Percentiles rank a stretch among this genome's conserved stretches.
These are phyloP conservation scores for Drosophila sechellia DNA, from an alignment of 1,140 invertebrate species.

Conservation along the genomic window DNA sequence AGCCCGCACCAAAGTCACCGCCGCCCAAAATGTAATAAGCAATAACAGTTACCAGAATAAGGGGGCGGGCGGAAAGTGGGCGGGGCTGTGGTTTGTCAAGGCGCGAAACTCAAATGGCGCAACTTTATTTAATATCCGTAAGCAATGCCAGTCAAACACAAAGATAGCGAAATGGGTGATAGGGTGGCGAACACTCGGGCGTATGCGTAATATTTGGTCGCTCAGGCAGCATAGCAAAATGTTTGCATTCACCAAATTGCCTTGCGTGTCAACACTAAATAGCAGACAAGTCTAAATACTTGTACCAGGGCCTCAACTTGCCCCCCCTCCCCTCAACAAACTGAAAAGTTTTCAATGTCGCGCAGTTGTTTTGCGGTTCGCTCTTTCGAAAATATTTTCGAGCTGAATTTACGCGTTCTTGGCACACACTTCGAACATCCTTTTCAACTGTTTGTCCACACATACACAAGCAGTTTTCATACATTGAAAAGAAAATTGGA, in stretches of 20 bases:
- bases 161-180: constrained; percentile 22
- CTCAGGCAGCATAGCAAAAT: constrained; percentile 56
- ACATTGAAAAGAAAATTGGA: neutral
- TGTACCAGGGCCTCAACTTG: constrained; percentile 11
- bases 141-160: constrained; percentile 48
- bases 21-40: constrained; percentile 63
- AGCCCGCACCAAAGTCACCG: constrained; percentile 7
- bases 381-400: constrained; percentile 68
- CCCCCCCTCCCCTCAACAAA: neutral
- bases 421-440: constrained; percentile 66
- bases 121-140: constrained; percentile 79
- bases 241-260: constrained; percentile 80
- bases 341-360: constrained; percentile 70
- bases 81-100: constrained; percentile 49
- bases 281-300: constrained; percentile 75
- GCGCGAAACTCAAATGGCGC: constrained; percentile 78
- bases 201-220: constrained; percentile 66
- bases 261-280: constrained; percentile 83
- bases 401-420: constrained; percentile 70
- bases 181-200: constrained; percentile 8
- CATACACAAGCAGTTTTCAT: constrained; percentile 15
- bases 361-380: constrained; percentile 65
- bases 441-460: constrained; percentile 63
- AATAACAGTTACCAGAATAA: constrained; percentile 58
- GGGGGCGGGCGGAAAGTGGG: neutral